Conservation (phyloP, 2,113 vertebrate genomes). For the Serranochromis macrocephalus region DNA sequence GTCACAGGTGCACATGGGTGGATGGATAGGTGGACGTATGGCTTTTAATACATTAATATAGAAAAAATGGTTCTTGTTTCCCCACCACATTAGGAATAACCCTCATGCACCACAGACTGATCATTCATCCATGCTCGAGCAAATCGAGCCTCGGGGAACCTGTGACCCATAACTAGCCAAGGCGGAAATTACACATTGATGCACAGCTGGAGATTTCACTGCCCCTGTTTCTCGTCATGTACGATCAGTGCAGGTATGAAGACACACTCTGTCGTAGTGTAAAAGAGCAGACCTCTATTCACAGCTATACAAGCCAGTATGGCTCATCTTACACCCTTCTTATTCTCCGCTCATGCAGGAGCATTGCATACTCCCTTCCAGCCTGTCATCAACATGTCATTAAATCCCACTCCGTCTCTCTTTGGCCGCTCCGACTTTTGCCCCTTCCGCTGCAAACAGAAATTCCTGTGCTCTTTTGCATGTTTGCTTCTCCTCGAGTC, state of each 20-base stretch:
- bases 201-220: slow-evolving; percentile 29
- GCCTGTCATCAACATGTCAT: slow-evolving; percentile 66
- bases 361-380: slow-evolving; percentile 1
- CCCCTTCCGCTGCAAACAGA: not conserved
- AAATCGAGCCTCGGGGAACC: not conserved
- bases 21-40: not conserved
- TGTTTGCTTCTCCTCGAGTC: not conserved
- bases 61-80: not conserved
- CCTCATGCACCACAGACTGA: not conserved
- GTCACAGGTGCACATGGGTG: not conserved
- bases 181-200: slow-evolving; percentile 15
- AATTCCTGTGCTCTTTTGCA: slow-evolving; percentile 34
- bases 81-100: not conserved
- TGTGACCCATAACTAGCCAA: not conserved
- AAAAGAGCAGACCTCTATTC: slow-evolving; percentile 17
- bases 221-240: slow-evolving; percentile 17
- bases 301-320: not conserved
- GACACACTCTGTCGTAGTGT: not conserved
- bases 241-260: slow-evolving; percentile 17
- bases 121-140: not conserved
- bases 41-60: not conserved
- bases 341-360: slow-evolving; percentile 6
- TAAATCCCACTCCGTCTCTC: slow-evolving; percentile 18
- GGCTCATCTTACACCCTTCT: slow-evolving; percentile 25
- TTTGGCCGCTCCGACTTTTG: not conserved